Evolutionary conservation across 2,797 vertebrate genomes (phyloP).

Genomic region (Liparis tanakae): DNA sequence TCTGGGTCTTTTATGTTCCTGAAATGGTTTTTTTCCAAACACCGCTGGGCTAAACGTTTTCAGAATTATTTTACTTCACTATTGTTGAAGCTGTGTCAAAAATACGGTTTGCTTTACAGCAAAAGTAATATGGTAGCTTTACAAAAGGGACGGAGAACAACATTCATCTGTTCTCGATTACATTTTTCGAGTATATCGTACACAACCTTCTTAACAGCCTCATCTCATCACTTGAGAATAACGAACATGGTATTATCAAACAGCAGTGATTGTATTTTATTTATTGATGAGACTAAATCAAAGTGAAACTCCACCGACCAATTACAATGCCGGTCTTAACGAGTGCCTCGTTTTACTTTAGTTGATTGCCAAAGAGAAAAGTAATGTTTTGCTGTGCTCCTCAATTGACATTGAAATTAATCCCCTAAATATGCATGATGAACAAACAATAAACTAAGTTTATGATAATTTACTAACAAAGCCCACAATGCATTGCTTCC

Average conservation of each 20-base stretch:
- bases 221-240: constrained; percentile 71
- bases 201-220: constrained; percentile 58
- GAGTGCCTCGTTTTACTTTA: constrained; percentile 72
- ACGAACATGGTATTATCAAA: constrained; percentile 72
- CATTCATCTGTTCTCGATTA: constrained; percentile 44
- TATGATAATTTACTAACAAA: constrained; percentile 60
- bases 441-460: constrained; percentile 71
- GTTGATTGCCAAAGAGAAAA: constrained; percentile 75
- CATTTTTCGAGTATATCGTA: constrained; percentile 61
- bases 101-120: constrained; percentile 10
- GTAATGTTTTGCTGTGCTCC: constrained; percentile 56
- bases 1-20: constrained; percentile 69
- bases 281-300: constrained; percentile 78
- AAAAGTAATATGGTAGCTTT: constrained; percentile 16
- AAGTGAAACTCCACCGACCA: constrained; percentile 72
- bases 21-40: constrained; percentile 72
- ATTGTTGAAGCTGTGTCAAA: constrained; percentile 55
- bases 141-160: constrained; percentile 19
- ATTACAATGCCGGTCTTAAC: constrained; percentile 76
- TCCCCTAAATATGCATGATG: constrained; percentile 65
- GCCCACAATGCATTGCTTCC: constrained; percentile 38
- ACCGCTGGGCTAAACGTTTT: constrained; percentile 71
- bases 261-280: constrained; percentile 74
- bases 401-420: constrained; percentile 70
- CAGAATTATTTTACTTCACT: constrained; percentile 66